Evolutionary conservation across 2,888 invertebrate genomes (phyloP).

Genomic region (Eupithecia insigniata): DNA sequence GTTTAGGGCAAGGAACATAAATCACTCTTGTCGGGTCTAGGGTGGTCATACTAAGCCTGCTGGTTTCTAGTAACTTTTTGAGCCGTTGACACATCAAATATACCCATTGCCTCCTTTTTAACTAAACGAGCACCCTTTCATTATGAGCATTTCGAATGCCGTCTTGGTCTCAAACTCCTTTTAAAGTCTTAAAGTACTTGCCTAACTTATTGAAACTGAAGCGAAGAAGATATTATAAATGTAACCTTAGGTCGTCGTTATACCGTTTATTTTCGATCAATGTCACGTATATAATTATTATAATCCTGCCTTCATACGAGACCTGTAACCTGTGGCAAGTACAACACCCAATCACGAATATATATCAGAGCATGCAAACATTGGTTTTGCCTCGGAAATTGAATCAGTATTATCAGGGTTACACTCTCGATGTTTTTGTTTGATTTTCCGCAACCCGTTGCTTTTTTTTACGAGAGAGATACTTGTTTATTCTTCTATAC

Average conservation of each 20-base stretch:
- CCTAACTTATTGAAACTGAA: conserved; percentile 3
- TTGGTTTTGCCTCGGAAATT: conserved; percentile 3
- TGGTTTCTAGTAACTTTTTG: background rate
- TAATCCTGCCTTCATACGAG: background rate
- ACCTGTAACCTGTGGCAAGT: background rate
- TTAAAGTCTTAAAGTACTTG: conserved; percentile 10
- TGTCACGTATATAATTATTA: background rate
- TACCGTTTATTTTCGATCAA: conserved; percentile 4
- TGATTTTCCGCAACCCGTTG: background rate
- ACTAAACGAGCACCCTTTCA: conserved; percentile 19
- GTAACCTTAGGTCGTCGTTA: no score
- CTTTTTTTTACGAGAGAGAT: background rate
- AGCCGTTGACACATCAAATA: background rate
- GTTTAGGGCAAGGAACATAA: background rate
- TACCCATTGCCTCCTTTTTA: background rate
- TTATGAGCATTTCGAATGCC: conserved; percentile 26
- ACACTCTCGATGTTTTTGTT: background rate
- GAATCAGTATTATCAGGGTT: background rate
- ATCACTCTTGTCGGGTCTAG: background rate
- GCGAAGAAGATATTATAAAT: background rate
- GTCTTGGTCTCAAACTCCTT: conserved; percentile 17
- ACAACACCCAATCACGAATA: background rate
- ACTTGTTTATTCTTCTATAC: background rate
- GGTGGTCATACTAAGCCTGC: background rate
- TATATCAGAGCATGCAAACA: background rate